Conservation (phyloP, 2,888 invertebrate genomes). For the Coenonympha glycerion region DNA sequence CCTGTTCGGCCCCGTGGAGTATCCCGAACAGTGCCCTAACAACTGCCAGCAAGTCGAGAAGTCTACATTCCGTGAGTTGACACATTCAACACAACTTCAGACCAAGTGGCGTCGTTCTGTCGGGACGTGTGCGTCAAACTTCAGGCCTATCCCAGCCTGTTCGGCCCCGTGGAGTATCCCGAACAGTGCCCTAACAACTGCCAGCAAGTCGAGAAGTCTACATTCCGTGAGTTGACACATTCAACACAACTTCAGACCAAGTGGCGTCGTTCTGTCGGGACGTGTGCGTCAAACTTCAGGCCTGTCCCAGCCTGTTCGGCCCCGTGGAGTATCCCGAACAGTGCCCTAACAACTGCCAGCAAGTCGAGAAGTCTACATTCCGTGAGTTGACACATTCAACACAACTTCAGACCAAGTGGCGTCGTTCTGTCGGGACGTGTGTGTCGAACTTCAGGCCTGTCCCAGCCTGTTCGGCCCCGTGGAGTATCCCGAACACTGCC, state of each 20-base stretch:
- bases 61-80: slow-evolving; percentile 76
- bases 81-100: neutral
- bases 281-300: slow-evolving; percentile 80
- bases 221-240: slow-evolving; percentile 68
- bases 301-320: slow-evolving; percentile 83
- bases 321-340: slow-evolving; percentile 68
- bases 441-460: slow-evolving; percentile 81
- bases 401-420: slow-evolving; percentile 47
- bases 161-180: slow-evolving; percentile 77
- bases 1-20: slow-evolving; percentile 78
- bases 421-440: slow-evolving; percentile 79
- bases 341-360: slow-evolving; percentile 81
- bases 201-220: slow-evolving; percentile 79
- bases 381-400: slow-evolving; percentile 56
- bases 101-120: slow-evolving; percentile 76
- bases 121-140: slow-evolving; percentile 78
- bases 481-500: slow-evolving; percentile 74
- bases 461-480: slow-evolving; percentile 81
- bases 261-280: slow-evolving; percentile 78
- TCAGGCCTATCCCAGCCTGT: slow-evolving; percentile 82
- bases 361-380: slow-evolving; percentile 79
- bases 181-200: slow-evolving; percentile 79
- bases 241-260: slow-evolving; percentile 6
- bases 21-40: slow-evolving; percentile 77
- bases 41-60: slow-evolving; percentile 80